These are phyloP conservation scores for Drosophila yooni DNA, from an alignment of 2,888 invertebrate genomes.

Conservation along the genomic window DNA sequence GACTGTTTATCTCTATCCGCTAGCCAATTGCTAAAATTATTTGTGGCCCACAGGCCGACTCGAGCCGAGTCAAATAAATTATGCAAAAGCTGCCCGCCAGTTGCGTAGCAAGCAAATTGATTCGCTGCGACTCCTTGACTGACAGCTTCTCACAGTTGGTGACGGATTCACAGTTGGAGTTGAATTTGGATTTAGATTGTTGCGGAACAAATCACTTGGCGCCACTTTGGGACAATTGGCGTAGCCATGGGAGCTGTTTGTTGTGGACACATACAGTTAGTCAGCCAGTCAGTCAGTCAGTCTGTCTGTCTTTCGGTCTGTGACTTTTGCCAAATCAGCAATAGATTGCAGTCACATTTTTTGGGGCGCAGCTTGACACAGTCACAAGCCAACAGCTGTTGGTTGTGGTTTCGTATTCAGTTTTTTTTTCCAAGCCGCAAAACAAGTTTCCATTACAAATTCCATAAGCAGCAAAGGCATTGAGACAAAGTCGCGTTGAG, in stretches of 20 bases:
- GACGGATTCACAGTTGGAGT: conserved; percentile 39
- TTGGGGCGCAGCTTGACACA: conserved; percentile 41
- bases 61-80: conserved; percentile 50
- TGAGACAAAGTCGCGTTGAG: conserved; percentile 48
- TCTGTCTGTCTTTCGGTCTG: conserved; percentile 8
- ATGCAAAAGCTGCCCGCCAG: conserved; percentile 40
- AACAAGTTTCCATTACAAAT: conserved; percentile 73
- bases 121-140: conserved; percentile 42
- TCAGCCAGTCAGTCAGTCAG: background rate
- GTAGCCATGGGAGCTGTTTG: conserved; percentile 36
- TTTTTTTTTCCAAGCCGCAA: conserved; percentile 36
- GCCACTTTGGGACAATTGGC: conserved; percentile 54
- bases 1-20: conserved; percentile 18
- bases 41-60: conserved; percentile 62
- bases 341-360: conserved; percentile 54
- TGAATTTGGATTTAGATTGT: background rate
- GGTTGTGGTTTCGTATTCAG: background rate
- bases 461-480: conserved; percentile 41
- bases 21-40: conserved; percentile 71
- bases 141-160: conserved; percentile 49
- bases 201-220: conserved; percentile 29
- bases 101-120: conserved; percentile 46
- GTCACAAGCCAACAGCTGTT: conserved; percentile 25
- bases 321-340: conserved; percentile 65
- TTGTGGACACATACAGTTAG: conserved; percentile 13